Evolutionary conservation across 2,113 vertebrate species (phyloP).

Genomic region (Eulemur rufifrons): DNA sequence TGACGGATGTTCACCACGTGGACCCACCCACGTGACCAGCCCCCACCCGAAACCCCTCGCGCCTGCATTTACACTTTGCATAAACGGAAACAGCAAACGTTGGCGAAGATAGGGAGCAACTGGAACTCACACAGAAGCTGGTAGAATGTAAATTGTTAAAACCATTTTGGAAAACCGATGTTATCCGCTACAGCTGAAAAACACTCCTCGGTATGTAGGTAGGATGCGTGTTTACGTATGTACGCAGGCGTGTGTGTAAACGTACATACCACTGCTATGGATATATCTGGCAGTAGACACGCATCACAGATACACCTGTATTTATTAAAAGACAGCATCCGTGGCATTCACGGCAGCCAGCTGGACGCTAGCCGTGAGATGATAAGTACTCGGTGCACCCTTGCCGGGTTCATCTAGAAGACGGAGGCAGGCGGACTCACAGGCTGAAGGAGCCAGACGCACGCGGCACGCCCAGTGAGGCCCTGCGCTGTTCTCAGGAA

Average conservation of each 20-base stretch:
- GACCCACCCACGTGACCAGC: neutral
- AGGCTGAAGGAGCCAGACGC: neutral
- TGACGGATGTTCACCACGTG: neutral
- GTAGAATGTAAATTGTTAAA: neutral
- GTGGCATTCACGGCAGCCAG: neutral
- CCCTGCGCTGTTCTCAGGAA: neutral
- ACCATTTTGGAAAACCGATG: neutral
- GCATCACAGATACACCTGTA: fast-evolving
- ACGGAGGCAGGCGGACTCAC: neutral
- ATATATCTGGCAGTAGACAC: neutral
- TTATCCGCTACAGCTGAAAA: neutral
- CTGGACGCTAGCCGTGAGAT: neutral
- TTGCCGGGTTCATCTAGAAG: fast-evolving
- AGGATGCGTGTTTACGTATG: fast-evolving
- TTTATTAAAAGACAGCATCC: neutral
- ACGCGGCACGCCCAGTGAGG: fast-evolving
- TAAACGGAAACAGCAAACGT: neutral
- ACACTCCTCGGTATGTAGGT: fast-evolving
- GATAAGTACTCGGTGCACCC: neutral
- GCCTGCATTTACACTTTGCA: neutral
- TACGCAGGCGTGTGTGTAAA: fast-evolving
- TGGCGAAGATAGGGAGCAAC: no score
- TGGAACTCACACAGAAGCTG: neutral
- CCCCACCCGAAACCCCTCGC: fast-evolving
- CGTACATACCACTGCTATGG: fast-evolving